Percentiles rank a stretch among this genome's conserved stretches.
Conservation (phyloP, 2,888 invertebrate species). For the Eilema depressum region DNA sequence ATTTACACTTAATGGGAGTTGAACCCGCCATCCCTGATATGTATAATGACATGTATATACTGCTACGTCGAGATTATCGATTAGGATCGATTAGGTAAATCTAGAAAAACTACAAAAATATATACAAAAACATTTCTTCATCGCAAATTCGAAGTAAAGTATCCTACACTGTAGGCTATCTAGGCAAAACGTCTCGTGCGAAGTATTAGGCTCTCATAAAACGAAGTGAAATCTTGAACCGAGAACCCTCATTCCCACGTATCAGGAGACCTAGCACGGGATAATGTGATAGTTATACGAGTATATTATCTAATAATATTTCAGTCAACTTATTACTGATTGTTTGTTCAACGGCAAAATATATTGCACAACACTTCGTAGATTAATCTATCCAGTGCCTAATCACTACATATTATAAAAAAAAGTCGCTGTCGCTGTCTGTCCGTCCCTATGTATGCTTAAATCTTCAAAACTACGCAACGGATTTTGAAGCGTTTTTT, state of each 20-base stretch:
- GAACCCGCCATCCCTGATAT: too few species aligned
- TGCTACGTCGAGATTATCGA: too few species aligned
- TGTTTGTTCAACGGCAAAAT: too few species aligned
- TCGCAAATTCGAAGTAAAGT: constrained; percentile 22
- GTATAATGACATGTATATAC: too few species aligned
- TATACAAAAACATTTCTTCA: neutral
- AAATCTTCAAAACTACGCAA: too few species aligned
- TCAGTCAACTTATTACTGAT: too few species aligned
- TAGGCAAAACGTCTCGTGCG: constrained; percentile 25
- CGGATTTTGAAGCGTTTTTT: too few species aligned
- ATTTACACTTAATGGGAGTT: neutral
- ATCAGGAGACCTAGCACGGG: neutral
- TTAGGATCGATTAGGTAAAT: neutral
- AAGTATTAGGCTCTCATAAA: constrained; percentile 60
- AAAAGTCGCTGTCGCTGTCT: too few species aligned
- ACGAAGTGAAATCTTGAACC: constrained; percentile 52
- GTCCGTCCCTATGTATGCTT: too few species aligned
- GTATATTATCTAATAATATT: neutral
- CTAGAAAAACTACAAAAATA: neutral
- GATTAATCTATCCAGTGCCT: too few species aligned
- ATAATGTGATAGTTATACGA: neutral
- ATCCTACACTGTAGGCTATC: constrained; percentile 15
- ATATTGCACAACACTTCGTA: too few species aligned
- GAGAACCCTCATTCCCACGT: constrained; percentile 34
- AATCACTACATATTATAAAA: too few species aligned